Percentiles rank a stretch among this genome's conserved stretches.
Evolutionary conservation across 2,888 invertebrate genomes (phyloP).

Genomic region (Polietes domitor): DNA sequence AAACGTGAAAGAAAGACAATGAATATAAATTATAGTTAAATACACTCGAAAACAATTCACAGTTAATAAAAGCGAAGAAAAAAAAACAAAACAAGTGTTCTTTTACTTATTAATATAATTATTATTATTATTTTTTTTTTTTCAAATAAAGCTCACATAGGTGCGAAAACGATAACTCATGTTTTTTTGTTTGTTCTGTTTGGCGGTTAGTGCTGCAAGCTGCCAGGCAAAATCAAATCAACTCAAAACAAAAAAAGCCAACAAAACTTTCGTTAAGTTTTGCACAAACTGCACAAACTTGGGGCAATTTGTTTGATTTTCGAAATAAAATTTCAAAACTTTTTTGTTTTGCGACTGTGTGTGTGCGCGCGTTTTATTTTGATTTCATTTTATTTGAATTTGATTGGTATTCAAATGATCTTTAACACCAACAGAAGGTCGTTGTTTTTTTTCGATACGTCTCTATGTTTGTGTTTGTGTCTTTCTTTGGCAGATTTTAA

Average conservation of each 20-base stretch:
- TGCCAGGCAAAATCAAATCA: neutral
- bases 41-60: neutral
- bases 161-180: conserved; percentile 66
- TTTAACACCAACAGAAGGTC: conserved; percentile 52
- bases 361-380: conserved; percentile 10
- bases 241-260: conserved; percentile 27
- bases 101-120: too few species aligned
- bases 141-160: conserved; percentile 66
- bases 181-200: neutral
- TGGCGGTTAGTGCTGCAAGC: neutral
- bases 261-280: conserved; percentile 51
- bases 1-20: conserved; percentile 6
- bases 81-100: conserved; percentile 8
- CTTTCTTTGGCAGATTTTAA: neutral
- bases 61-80: conserved; percentile 23
- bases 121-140: neutral
- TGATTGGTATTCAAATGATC: conserved; percentile 21
- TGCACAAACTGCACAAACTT: conserved; percentile 28
- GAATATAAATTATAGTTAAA: neutral
- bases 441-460: conserved; percentile 10
- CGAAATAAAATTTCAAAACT: too few species aligned
- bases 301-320: conserved; percentile 21
- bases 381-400: conserved; percentile 43
- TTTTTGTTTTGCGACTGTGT: neutral
- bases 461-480: neutral